Percentiles rank a stretch among this genome's conserved stretches.
Evolutionary conservation across 1,140 invertebrate species (phyloP).

Genomic region (Calephelis nemesis): DNA sequence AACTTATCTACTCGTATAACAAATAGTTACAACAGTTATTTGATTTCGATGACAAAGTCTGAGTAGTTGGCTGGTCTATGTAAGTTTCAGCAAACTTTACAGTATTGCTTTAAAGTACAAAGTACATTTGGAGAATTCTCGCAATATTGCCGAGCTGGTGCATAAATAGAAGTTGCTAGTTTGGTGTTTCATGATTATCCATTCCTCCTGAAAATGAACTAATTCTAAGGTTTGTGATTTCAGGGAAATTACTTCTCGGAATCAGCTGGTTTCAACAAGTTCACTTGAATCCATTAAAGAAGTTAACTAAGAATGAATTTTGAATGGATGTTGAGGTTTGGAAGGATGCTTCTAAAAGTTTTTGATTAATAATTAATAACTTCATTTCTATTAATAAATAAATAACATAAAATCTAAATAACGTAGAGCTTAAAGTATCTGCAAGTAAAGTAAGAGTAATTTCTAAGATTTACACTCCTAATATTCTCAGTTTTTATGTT

Average conservation of each 20-base stretch:
- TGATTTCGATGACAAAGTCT: constrained; percentile 1
- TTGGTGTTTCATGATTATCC: constrained; percentile 7
- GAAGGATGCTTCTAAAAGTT: too few relatives aligned
- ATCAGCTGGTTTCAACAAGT: not conserved
- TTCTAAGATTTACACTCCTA: too few relatives aligned
- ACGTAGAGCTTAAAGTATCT: too few relatives aligned
- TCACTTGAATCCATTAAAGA: too few relatives aligned
- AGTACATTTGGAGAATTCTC: constrained; percentile 9
- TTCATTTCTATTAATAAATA: too few relatives aligned
- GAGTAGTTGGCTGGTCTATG: constrained; percentile 2
- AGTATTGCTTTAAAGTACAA: constrained; percentile 8
- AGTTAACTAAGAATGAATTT: too few relatives aligned
- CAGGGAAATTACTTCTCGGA: not conserved
- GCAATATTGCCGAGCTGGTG: constrained; percentile 1
- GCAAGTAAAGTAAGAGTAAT: too few relatives aligned
- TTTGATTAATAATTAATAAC: too few relatives aligned
- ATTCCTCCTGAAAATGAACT: constrained; percentile 2
- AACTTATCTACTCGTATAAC: not conserved
- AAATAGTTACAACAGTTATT: not conserved
- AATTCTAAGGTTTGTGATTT: constrained; percentile 1
- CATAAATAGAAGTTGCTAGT: constrained; percentile 12
- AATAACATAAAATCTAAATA: too few relatives aligned
- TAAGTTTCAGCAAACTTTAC: constrained; percentile 8
- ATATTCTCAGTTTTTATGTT: too few relatives aligned
- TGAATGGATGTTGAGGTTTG: too few relatives aligned